Percentiles rank a stretch among this genome's conserved stretches.
phyloP scores from a whole-genome alignment of 2,113 vertebrate genomes.

The Pipra filicauda region DNA sequence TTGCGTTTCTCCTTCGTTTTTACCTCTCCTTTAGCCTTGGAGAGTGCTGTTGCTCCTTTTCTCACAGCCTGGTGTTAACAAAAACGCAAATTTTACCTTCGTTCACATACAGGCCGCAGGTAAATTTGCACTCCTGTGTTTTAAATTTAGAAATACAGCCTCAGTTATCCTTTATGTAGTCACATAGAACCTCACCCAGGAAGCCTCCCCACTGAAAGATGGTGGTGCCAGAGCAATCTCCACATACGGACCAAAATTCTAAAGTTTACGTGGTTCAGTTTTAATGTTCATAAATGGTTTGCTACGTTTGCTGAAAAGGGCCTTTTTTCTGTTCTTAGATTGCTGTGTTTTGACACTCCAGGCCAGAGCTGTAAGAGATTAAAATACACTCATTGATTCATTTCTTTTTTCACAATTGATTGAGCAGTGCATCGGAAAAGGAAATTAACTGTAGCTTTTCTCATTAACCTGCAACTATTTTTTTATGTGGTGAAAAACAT shows the following conservation, averaged over 20 bases:
- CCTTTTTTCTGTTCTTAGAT: not conserved
- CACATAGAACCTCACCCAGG: not conserved
- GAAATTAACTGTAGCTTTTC: not conserved
- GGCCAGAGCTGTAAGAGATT: not conserved
- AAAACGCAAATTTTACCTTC: not conserved
- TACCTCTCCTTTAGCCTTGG: not conserved
- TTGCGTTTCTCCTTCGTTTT: not conserved
- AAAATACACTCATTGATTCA: not conserved
- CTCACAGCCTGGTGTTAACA: not conserved
- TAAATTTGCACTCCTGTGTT: not conserved
- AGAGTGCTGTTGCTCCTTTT: not conserved
- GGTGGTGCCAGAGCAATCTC: not conserved
- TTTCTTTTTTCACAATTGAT: not conserved
- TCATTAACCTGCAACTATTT: not conserved
- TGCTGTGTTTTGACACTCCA: not conserved
- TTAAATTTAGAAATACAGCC: not conserved
- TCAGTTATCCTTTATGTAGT: not conserved
- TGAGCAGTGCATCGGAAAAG: not conserved
- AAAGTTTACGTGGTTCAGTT: fast-evolving
- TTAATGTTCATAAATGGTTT: not conserved
- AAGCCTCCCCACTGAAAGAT: not conserved
- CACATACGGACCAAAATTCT: not conserved
- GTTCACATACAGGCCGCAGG: not conserved
- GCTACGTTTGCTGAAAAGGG: not conserved
- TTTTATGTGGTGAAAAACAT: not conserved